phyloP scores from a whole-genome alignment of 2,888 invertebrate species.

The Campoplex capitator region DNA sequence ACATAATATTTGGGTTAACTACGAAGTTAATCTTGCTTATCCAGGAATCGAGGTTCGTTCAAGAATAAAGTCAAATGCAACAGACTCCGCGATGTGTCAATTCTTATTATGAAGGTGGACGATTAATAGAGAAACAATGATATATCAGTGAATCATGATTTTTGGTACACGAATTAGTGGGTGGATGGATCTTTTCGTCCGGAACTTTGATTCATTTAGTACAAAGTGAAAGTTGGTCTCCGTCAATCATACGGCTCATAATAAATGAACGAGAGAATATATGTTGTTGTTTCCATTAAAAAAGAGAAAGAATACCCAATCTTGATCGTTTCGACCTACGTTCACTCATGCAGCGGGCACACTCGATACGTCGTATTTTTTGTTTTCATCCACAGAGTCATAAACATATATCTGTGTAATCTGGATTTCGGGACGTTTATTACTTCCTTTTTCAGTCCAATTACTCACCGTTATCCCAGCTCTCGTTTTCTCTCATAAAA shows the following conservation, averaged over 20 bases:
- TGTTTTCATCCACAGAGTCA: neutral
- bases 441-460: slow-evolving; percentile 45
- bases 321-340: slow-evolving; percentile 44
- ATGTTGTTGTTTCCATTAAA: slow-evolving; percentile 34
- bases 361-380: neutral
- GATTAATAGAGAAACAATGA: neutral
- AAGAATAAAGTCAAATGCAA: neutral
- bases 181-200: neutral
- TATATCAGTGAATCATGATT: neutral
- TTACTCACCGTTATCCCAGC: slow-evolving; percentile 55
- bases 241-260: slow-evolving; percentile 19
- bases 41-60: neutral
- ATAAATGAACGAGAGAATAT: slow-evolving; percentile 14
- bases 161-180: neutral
- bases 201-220: neutral
- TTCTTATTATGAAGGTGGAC: neutral
- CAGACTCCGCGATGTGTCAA: neutral
- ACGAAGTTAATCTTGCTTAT: neutral
- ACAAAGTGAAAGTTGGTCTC: slow-evolving; percentile 35
- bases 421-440: slow-evolving; percentile 51
- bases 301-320: slow-evolving; percentile 17
- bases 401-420: slow-evolving; percentile 27
- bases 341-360: neutral
- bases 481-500: slow-evolving; percentile 34
- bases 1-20: neutral